These are phyloP conservation scores for Colletes latitarsis DNA, from an alignment of 1,140 invertebrate genomes.

Conservation along the genomic window DNA sequence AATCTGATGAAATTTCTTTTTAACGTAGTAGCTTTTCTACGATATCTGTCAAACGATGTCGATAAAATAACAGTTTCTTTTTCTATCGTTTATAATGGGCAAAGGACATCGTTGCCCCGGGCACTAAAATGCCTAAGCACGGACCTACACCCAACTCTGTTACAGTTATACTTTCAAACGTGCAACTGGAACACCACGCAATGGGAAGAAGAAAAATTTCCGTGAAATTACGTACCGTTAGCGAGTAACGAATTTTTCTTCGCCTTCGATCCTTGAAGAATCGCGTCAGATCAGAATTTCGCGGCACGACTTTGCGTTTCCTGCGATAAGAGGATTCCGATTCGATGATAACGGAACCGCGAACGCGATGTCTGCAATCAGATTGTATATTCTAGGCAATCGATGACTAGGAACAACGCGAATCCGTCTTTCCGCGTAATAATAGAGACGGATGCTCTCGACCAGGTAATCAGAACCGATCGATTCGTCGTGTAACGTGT, in stretches of 20 bases:
- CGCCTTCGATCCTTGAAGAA: background rate
- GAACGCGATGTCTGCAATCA: conserved; percentile 15
- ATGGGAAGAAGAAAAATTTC: background rate
- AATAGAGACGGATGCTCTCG: conserved; percentile 21
- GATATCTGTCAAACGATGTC: too few species aligned
- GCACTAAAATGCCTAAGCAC: too few species aligned
- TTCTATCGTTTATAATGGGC: too few species aligned
- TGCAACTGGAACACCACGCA: background rate
- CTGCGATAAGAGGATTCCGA: background rate
- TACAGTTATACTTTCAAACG: too few species aligned
- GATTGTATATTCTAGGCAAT: conserved; percentile 29
- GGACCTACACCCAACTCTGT: too few species aligned
- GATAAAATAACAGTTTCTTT: too few species aligned
- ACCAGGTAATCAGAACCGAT: conserved; percentile 24
- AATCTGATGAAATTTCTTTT: too few species aligned
- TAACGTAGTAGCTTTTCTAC: too few species aligned
- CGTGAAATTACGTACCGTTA: conserved; percentile 1
- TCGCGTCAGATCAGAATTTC: conserved; percentile 3
- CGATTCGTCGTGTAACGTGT: conserved; percentile 2
- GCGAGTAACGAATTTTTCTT: background rate
- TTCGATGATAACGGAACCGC: background rate
- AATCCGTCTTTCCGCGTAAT: conserved; percentile 5
- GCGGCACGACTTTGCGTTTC: background rate
- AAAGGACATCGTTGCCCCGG: too few species aligned
- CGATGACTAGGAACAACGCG: conserved; percentile 29